Base-by-base conservation (phyloP, 2,113 vertebrate species). In the Trinectes maculatus region DNA sequence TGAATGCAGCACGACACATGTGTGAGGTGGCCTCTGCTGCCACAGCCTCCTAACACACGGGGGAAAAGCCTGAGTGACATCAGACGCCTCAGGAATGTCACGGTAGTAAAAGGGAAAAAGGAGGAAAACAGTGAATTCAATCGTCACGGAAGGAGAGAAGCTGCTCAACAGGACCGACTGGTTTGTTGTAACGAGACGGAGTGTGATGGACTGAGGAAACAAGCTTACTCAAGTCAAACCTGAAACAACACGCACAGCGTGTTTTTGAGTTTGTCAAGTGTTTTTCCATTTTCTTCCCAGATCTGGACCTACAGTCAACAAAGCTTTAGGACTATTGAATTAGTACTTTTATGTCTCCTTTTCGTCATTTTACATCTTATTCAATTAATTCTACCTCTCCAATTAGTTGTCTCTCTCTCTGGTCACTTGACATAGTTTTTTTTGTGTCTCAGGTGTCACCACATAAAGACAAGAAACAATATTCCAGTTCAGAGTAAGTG, bases 121-220 rank as follows among this genome's bases (percentile, higher is more conserved):
- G 40, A 52, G 31, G 21, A 18, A 9, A 25, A 47, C 34, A 16
- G 47, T 28, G 18, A 53, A 36, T 61, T 24, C 61, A 61, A 58
- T 71, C 48, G 43, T 24, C 5, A 6, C 24, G 68, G 55, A 72
- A 62, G 36, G 33, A 62, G 67, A 60, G 60, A 83, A 34, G 81
- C 29, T 5, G 84, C 61, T 56, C 13, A 21, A 70, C 89, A 21
- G 34, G 89, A 82, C 53, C 0, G 67, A 86, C 89, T 21, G 72
- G 85, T 89, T 77, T 43, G 11, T 6, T 47, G 60, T n/a, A 52
- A 75, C 44, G 49, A 55, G 13, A 70, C 37, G 6, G 3, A 6
- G 43, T 60, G 56, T 25, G 16, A 16, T 36, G 68, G 42, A 61
- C 21, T 1, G 29, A 48, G 18, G 25, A 13, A 15, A 47, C 3